Conservation (phyloP, 2,113 vertebrate species). For the Amblyornis subalaris region DNA sequence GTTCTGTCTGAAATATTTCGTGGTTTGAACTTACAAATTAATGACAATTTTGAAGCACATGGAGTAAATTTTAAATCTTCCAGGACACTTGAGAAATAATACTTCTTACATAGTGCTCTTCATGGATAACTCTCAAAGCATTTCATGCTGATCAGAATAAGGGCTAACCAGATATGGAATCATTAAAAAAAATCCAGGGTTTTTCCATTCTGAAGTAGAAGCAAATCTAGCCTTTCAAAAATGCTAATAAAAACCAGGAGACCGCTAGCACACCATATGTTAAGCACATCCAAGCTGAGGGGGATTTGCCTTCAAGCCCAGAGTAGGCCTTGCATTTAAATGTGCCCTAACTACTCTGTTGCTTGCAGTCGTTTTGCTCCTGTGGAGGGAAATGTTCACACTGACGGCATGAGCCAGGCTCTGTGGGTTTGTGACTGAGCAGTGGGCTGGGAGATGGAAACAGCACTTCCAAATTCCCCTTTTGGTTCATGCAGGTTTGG, state of each 20-base stretch:
- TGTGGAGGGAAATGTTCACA: background rate
- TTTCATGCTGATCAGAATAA: background rate
- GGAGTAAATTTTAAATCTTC: background rate
- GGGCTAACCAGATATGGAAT: background rate
- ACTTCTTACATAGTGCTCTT: background rate
- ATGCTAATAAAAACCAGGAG: background rate
- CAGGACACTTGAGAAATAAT: background rate
- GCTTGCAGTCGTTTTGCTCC: background rate
- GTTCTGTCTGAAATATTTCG: slow-evolving; percentile 10
- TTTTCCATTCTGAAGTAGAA: background rate
- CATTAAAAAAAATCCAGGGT: background rate
- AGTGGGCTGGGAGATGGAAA: background rate
- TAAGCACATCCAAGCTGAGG: background rate
- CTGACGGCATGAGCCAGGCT: rapidly evolving
- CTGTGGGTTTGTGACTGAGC: background rate
- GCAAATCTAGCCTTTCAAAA: slow-evolving; percentile 12
- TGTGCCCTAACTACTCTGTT: background rate
- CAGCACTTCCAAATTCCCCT: rapidly evolving
- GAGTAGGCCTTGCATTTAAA: background rate
- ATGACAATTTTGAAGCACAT: background rate
- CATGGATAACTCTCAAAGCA: background rate
- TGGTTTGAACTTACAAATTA: background rate
- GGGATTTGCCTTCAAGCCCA: background rate
- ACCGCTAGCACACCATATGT: background rate
- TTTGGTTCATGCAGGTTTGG: background rate